A percentile compares a stretch with the other conserved stretches of the same genome.
These are phyloP conservation scores for Phragmatobia fuliginosa DNA, from an alignment of 2,888 invertebrate genomes.

Conservation along the genomic window DNA sequence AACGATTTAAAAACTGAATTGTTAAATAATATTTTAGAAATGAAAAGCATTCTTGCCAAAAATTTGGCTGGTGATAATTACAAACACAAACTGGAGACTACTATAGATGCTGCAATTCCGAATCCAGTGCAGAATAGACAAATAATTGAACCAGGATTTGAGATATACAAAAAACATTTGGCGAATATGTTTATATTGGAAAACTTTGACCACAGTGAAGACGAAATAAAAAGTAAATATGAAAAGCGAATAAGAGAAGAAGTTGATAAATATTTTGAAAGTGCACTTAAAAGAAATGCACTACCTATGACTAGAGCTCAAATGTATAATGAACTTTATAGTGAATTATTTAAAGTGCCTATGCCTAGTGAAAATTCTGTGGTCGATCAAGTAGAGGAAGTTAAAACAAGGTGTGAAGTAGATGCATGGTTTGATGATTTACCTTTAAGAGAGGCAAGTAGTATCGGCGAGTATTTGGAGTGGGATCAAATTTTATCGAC, in stretches of 20 bases:
- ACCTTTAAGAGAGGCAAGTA: slow-evolving; percentile 55
- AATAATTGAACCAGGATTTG: slow-evolving; percentile 63
- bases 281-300: slow-evolving; percentile 59
- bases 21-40: slow-evolving; percentile 57
- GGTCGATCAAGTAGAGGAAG: slow-evolving; percentile 64
- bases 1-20: slow-evolving; percentile 55
- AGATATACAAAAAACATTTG: slow-evolving; percentile 68
- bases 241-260: slow-evolving; percentile 59
- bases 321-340: slow-evolving; percentile 66
- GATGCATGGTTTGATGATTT: slow-evolving; percentile 67
- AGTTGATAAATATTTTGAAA: slow-evolving; percentile 62
- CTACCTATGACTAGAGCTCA: slow-evolving; percentile 60
- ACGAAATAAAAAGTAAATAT: slow-evolving; percentile 61
- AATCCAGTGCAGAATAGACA: slow-evolving; percentile 50
- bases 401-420: slow-evolving; percentile 71
- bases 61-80: slow-evolving; percentile 63
- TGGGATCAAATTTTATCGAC: slow-evolving; percentile 63
- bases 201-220: slow-evolving; percentile 68
- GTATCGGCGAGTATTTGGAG: slow-evolving; percentile 56
- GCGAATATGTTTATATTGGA: slow-evolving; percentile 70
- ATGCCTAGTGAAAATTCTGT: slow-evolving; percentile 62
- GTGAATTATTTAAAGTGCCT: slow-evolving; percentile 64
- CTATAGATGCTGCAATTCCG: slow-evolving; percentile 65
- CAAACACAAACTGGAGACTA: slow-evolving; percentile 63
- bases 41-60: slow-evolving; percentile 56